These are phyloP conservation scores for Brachionus paranguensis DNA, from an alignment of 1,140 invertebrate species.

Conservation along the genomic window DNA sequence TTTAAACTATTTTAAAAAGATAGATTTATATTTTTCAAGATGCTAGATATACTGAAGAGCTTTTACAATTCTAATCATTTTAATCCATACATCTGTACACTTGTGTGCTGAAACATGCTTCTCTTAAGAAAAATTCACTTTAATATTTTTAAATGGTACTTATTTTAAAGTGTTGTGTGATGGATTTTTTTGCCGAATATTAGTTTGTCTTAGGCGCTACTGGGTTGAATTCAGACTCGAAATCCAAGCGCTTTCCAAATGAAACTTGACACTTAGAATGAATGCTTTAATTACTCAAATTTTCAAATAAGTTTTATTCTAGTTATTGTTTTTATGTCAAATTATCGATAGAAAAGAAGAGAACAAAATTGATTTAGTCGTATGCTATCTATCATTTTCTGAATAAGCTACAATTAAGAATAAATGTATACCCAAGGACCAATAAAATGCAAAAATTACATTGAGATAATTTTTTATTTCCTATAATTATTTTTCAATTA, in stretches of 20 bases:
- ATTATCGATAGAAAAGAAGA: neutral
- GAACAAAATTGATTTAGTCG: neutral
- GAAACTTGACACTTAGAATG: neutral
- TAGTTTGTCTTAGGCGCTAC: neutral
- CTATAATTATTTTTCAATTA: constrained; percentile 39
- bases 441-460: constrained; percentile 2
- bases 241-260: neutral
- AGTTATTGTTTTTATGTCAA: neutral
- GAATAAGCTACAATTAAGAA: neutral
- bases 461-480: constrained; percentile 35
- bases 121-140: neutral
- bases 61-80: neutral
- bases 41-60: no score
- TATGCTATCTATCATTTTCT: neutral
- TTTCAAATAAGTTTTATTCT: neutral
- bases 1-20: neutral
- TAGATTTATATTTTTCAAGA: no score
- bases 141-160: neutral
- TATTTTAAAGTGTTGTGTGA: no score
- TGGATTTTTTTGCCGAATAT: neutral
- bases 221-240: neutral
- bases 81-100: neutral
- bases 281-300: neutral
- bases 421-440: neutral
- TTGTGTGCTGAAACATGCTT: neutral